These are phyloP conservation scores for Paraplagusia blochii DNA, from an alignment of 2,113 vertebrate genomes.

Conservation along the genomic window DNA sequence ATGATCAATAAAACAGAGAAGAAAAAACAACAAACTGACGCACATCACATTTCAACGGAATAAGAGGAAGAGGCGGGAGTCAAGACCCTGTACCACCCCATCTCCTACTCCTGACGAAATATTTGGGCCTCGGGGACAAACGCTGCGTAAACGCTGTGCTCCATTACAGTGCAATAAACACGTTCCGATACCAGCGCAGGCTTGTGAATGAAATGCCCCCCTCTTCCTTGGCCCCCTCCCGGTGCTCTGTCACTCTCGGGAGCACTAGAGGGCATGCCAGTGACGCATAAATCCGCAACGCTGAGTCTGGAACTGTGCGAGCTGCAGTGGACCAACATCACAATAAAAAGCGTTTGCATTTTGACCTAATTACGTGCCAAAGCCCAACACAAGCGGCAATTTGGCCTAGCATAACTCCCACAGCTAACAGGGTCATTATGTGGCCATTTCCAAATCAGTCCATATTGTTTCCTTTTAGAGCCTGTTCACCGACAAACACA, in stretches of 20 bases:
- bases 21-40: constrained; percentile 13
- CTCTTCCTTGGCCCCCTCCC: constrained; percentile 8
- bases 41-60: constrained; percentile 16
- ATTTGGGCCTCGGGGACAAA: constrained; percentile 3
- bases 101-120: neutral
- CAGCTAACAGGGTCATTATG: constrained; percentile 55
- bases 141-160: constrained; percentile 21
- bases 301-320: constrained; percentile 28
- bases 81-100: neutral
- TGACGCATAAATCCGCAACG: constrained; percentile 38
- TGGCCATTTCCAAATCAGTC: constrained; percentile 60
- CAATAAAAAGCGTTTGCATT: constrained; percentile 62
- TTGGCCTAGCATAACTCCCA: constrained; percentile 56
- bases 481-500: constrained; percentile 23
- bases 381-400: constrained; percentile 62
- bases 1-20: constrained; percentile 70
- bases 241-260: constrained; percentile 6
- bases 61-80: constrained; percentile 32
- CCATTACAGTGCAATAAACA: constrained; percentile 47
- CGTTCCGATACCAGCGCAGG: constrained; percentile 48
- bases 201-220: constrained; percentile 49
- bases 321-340: constrained; percentile 49
- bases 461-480: constrained; percentile 53
- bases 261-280: constrained; percentile 33
- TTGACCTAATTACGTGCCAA: constrained; percentile 69